phyloP scores from a whole-genome alignment of 2,113 vertebrate species.

The Trichomycterus rosablanca region DNA sequence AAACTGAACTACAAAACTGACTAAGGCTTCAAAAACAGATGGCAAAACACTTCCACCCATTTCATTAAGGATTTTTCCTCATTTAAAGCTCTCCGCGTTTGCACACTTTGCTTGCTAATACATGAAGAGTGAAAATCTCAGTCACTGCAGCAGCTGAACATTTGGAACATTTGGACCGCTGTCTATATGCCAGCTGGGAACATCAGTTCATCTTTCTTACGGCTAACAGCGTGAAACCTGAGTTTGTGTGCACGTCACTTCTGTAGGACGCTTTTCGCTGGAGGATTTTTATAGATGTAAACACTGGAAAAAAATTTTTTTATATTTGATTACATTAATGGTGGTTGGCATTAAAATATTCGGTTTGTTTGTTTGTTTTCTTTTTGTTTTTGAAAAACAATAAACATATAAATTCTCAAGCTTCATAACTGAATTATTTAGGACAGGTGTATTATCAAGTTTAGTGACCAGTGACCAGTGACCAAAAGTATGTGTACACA shows the following conservation, averaged over 20 bases:
- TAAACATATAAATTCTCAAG: no score
- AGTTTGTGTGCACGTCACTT: not conserved
- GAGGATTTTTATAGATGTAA: not conserved
- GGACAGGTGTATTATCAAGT: no score
- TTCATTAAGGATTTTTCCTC: conserved; percentile 16
- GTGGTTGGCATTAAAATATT: no score
- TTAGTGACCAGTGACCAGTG: no score
- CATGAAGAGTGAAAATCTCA: not conserved
- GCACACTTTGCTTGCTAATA: conserved; percentile 20
- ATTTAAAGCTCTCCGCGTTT: conserved; percentile 7
- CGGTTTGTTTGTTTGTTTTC: no score
- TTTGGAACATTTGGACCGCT: conserved; percentile 11
- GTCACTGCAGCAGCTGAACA: not conserved
- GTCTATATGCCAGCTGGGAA: conserved; percentile 13
- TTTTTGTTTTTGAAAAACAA: no score
- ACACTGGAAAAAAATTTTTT: not conserved
- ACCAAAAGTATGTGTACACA: no score
- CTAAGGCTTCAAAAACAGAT: conserved; percentile 16
- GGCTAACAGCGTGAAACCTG: not conserved
- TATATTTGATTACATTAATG: no score
- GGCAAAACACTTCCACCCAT: not conserved
- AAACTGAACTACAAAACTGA: no score
- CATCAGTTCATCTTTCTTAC: conserved; percentile 11
- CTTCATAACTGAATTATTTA: no score
- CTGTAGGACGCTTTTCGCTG: not conserved